Percentiles rank a stretch among this genome's conserved stretches.
Conservation (phyloP, 92 coral and sea anemone genomes). For the Bergia puertoricense region DNA sequence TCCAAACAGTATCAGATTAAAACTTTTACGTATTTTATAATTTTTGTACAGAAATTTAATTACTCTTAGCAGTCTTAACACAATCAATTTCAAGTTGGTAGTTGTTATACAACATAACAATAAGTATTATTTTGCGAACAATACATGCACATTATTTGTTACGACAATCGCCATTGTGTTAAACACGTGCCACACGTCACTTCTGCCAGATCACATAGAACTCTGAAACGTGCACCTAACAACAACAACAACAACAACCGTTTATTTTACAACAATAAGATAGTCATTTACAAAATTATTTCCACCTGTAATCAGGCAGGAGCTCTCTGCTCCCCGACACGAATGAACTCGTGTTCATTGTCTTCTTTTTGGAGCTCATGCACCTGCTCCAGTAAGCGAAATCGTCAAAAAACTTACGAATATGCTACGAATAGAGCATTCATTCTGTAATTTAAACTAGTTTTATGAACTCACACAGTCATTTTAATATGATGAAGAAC, state of each 20-base stretch:
- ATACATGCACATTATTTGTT: not conserved
- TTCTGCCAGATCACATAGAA: not conserved
- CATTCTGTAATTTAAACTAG: not conserved
- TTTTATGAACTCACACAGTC: not conserved
- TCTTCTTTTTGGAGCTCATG: not conserved
- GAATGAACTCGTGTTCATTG: not conserved
- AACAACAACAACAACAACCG: too few relatives aligned
- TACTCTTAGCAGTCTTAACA: not conserved
- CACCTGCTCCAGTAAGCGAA: not conserved
- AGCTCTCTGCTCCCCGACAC: not conserved
- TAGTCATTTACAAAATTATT: too few relatives aligned
- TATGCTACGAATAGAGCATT: too few relatives aligned
- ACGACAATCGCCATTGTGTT: not conserved
- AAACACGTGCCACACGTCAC: not conserved
- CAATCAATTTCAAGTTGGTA: not conserved
- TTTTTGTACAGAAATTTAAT: not conserved
- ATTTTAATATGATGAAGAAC: too few relatives aligned
- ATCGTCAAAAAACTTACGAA: too few relatives aligned
- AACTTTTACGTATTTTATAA: not conserved
- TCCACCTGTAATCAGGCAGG: not conserved
- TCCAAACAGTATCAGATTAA: not conserved
- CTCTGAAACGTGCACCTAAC: not conserved
- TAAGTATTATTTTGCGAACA: not conserved
- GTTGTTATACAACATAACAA: not conserved
- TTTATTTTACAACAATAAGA: too few relatives aligned